Conservation (phyloP, 2,888 invertebrate genomes). For the Syrphus vitripennis region DNA sequence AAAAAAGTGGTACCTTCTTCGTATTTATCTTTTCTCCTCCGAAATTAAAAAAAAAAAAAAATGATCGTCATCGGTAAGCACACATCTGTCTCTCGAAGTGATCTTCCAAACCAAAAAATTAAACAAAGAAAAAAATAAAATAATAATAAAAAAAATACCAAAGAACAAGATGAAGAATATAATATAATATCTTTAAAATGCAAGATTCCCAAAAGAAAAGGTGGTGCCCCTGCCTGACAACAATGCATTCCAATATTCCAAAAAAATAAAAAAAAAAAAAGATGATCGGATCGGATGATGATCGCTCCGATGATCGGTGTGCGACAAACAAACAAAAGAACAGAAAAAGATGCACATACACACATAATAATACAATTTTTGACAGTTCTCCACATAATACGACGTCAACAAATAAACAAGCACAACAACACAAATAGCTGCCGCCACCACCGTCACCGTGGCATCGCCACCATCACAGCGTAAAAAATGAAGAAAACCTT, state of each 20-base stretch:
- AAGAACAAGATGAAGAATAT: constrained; percentile 17
- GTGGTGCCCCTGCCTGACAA: constrained; percentile 61
- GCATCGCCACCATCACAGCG: not conserved
- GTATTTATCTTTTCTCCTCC: not conserved
- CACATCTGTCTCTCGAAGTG: constrained; percentile 64
- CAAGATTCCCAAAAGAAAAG: constrained; percentile 61
- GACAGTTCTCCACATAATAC: constrained; percentile 65
- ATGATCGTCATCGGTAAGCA: constrained; percentile 46
- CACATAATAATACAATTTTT: constrained; percentile 62
- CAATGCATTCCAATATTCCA: constrained; percentile 62
- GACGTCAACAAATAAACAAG: constrained; percentile 68
- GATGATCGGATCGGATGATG: constrained; percentile 69
- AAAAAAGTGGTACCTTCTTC: constrained; percentile 8
- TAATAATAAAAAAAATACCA: not conserved
- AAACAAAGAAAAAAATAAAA: not conserved
- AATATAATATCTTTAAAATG: constrained; percentile 19
- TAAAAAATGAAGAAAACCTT: constrained; percentile 7
- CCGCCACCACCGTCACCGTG: constrained; percentile 13
- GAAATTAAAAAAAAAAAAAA: not conserved
- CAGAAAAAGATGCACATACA: constrained; percentile 57
- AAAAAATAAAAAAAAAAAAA: not conserved
- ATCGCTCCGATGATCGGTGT: constrained; percentile 68
- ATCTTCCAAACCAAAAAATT: constrained; percentile 40
- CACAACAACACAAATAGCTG: constrained; percentile 32
- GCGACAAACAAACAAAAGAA: constrained; percentile 69